phyloP scores from a whole-genome alignment of 1,140 invertebrate genomes.

The Diabrotica virgifera region DNA sequence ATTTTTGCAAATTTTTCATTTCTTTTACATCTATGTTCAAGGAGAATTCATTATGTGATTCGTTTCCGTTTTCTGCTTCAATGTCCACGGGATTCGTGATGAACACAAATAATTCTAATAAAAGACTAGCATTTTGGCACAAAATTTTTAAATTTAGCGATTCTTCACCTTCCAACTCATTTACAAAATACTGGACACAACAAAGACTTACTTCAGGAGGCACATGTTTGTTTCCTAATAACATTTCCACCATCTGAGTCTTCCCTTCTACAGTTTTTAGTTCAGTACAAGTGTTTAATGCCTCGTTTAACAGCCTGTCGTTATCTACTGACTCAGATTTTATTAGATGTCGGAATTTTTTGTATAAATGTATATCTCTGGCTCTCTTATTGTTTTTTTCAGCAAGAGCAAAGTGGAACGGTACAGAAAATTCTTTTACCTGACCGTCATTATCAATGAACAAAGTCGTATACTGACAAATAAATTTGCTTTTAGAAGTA shows the following conservation, averaged over 20 bases:
- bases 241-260: conserved; percentile 68
- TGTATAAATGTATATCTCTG: conserved; percentile 81
- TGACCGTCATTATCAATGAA: conserved; percentile 79
- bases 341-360: conserved; percentile 69
- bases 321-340: conserved; percentile 55
- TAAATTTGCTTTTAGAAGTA: conserved; percentile 51
- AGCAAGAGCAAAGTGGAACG: conserved; percentile 86
- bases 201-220: conserved; percentile 54
- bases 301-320: conserved; percentile 54
- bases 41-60: conserved; percentile 17
- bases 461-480: conserved; percentile 62
- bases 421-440: conserved; percentile 78
- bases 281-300: conserved; percentile 57
- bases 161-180: conserved; percentile 36
- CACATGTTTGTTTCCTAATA: conserved; percentile 62
- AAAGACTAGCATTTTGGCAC: conserved; percentile 36
- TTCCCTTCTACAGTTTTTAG: conserved; percentile 72
- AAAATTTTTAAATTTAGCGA: conserved; percentile 34
- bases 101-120: conserved; percentile 43
- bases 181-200: conserved; percentile 53
- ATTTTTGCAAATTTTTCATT: conserved; percentile 45
- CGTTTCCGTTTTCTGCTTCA: conserved; percentile 27
- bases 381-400: conserved; percentile 83
- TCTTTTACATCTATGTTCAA: conserved; percentile 37
- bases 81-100: conserved; percentile 18